phyloP scores from a whole-genome alignment of 2,888 invertebrate species.

The Nomada ruficornis region DNA sequence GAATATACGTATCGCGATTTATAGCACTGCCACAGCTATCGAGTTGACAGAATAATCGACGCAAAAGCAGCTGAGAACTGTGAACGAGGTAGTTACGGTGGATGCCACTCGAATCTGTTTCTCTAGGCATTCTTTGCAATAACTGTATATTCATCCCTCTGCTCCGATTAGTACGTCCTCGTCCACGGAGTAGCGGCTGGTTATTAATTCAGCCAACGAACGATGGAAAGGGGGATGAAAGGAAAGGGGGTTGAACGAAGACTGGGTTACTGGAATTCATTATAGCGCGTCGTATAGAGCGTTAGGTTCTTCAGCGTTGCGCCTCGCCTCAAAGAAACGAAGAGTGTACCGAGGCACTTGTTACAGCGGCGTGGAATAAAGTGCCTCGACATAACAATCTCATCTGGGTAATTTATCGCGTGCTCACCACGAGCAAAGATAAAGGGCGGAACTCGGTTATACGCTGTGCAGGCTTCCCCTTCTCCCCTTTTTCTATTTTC shows the following conservation, averaged over 20 bases:
- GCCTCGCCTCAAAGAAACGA: constrained; percentile 37
- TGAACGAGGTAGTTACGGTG: neutral
- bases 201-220: constrained; percentile 38
- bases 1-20: no score
- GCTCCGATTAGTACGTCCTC: constrained; percentile 38
- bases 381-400: constrained; percentile 61
- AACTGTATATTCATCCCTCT: constrained; percentile 52
- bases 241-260: constrained; percentile 7
- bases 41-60: constrained; percentile 30
- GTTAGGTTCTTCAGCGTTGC: constrained; percentile 44
- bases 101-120: neutral
- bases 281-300: constrained; percentile 37
- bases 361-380: constrained; percentile 54
- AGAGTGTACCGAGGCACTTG: constrained; percentile 52
- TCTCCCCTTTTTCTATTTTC: constrained; percentile 14
- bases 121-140: constrained; percentile 27
- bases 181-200: neutral
- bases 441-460: constrained; percentile 51
- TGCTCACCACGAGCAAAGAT: constrained; percentile 47
- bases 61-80: neutral
- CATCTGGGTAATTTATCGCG: constrained; percentile 61
- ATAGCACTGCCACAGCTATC: neutral
- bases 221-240: neutral
- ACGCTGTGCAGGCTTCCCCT: constrained; percentile 18
- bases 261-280: constrained; percentile 49